Conservation (phyloP, 2,797 vertebrate genomes). For the Mus minutoides region DNA sequence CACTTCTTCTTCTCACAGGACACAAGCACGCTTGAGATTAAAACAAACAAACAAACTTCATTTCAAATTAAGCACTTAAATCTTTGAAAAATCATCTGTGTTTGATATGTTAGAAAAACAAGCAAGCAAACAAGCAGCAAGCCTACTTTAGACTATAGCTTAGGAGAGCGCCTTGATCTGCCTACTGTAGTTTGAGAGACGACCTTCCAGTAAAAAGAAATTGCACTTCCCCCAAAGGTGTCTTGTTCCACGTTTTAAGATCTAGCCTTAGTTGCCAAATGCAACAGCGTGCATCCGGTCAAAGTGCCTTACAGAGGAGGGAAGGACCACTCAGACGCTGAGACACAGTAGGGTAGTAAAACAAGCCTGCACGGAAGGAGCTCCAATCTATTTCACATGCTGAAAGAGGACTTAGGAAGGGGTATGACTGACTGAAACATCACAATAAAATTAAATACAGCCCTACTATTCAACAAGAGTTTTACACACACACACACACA, state of each 20-base stretch:
- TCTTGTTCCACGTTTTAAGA: conserved; percentile 62
- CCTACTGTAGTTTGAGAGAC: conserved; percentile 56
- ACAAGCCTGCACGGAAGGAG: conserved; percentile 72
- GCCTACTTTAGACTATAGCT: conserved; percentile 9
- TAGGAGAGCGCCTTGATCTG: not conserved
- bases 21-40: not conserved
- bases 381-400: conserved; percentile 68
- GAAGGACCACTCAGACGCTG: conserved; percentile 48
- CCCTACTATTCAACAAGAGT: conserved; percentile 69
- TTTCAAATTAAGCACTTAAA: conserved; percentile 66
- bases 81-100: conserved; percentile 46
- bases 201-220: conserved; percentile 74
- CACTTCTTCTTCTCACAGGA: conserved; percentile 16
- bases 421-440: conserved; percentile 72
- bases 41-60: conserved; percentile 53
- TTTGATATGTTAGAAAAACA: conserved; percentile 55
- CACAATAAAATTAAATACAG: conserved; percentile 80
- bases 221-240: conserved; percentile 72
- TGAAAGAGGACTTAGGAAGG: conserved; percentile 62
- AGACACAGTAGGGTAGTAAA: conserved; percentile 82
- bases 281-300: conserved; percentile 25
- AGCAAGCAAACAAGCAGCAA: conserved; percentile 31
- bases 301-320: conserved; percentile 64
- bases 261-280: conserved; percentile 65
- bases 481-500: not conserved